Percentiles rank a stretch among this genome's conserved stretches.
These are phyloP conservation scores for Manis pentadactyla DNA, from an alignment of 2,797 vertebrate genomes.

Conservation along the genomic window DNA sequence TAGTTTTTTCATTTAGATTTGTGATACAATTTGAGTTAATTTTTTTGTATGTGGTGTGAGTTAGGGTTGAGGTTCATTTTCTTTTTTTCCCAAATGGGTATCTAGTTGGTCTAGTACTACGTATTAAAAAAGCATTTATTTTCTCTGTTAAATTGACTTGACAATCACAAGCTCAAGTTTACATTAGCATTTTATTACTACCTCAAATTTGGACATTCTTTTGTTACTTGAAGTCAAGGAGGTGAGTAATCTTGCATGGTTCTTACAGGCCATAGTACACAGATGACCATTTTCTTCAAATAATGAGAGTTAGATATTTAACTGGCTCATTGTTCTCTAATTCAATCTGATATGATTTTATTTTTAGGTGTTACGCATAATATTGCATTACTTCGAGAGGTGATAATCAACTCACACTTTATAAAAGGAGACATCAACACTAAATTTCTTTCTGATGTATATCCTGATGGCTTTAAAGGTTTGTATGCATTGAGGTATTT, in stretches of 20 bases:
- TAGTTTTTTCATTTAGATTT: conserved; percentile 7
- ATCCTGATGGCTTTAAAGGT: conserved; percentile 97
- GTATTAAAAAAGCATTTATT: conserved; percentile 17
- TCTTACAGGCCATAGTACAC: not conserved
- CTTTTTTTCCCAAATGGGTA: not conserved
- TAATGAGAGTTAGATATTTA: conserved; percentile 37
- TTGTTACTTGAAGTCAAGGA: not conserved
- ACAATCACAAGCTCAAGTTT: not conserved
- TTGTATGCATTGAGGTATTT: conserved; percentile 76
- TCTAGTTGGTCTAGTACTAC: not conserved
- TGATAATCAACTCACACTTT: conserved; percentile 95
- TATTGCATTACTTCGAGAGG: conserved; percentile 95
- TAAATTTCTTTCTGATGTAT: conserved; percentile 97
- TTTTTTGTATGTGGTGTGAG: not conserved
- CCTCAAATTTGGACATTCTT: not conserved
- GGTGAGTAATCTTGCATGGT: not conserved
- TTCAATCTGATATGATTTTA: conserved; percentile 66
- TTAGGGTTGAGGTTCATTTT: not conserved
- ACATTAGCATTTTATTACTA: not conserved
- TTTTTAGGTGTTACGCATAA: conserved; percentile 97
- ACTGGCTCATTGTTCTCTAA: not conserved
- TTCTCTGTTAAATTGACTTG: not conserved
- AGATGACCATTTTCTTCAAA: conserved; percentile 13
- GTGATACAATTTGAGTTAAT: not conserved
- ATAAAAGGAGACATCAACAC: conserved; percentile 96